Base-by-base conservation (phyloP, 2,113 vertebrate species). In the Scomber colias region DNA sequence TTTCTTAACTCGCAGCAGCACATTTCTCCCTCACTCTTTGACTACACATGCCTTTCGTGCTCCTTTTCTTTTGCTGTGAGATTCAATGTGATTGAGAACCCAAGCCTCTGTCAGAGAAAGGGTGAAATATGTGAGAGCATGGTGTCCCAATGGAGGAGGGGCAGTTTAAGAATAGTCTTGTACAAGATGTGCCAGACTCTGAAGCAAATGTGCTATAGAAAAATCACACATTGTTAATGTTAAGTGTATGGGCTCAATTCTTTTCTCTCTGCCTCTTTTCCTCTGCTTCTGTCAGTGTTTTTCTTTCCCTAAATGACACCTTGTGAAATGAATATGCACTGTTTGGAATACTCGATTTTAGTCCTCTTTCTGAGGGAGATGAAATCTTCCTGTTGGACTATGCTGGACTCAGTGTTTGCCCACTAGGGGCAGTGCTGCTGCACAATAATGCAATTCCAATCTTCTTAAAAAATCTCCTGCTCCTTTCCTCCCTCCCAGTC, bases 371-470 rank as follows among this genome's bases (percentile, higher is more conserved):
- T 31, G 9, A 24, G 35, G 49, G 16, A 62, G 70, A 59, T 59
- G 4, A 64, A 63, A 61, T 67, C 3, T 54, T 75, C 54, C 27
- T 46, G 12, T 24, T 27, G 49, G 11, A 12, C 8, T 24, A n/a
- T 19, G 14, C 30, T 40, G 40, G 50, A 59, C 61, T 59, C 62
- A 19, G 1, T 15, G 53, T 81, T 77, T 61, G 60, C 64, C 86
- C 88, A 91, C 90, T 84, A 84, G 92, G 85, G 90, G 91, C 89
- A 90, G 82, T 90, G 83, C 73, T 88, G 87, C 83, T 69, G 60
- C 90, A 83, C 77, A 79, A 60, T 69, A 82, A 80, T 79, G 11
- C 55, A 79, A 79, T 84, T 74, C 48, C 75, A 81, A 89, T 91
- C 87, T 79, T 77, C 48, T 75, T 72, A 59, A 77, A 80, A 79